These are phyloP conservation scores for Merodon equestris DNA, from an alignment of 2,888 invertebrate genomes.

Conservation along the genomic window DNA sequence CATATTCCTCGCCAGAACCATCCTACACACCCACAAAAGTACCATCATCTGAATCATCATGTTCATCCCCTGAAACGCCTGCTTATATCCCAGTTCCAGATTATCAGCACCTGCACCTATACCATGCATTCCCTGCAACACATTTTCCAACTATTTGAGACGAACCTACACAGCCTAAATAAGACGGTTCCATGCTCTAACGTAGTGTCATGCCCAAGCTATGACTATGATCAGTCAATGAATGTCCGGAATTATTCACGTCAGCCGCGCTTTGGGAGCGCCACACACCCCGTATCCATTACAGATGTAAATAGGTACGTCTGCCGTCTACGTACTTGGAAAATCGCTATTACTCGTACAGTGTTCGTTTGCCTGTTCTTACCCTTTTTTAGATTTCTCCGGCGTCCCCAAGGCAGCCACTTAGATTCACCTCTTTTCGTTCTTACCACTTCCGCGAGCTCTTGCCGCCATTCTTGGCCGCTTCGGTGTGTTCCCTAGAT, in stretches of 20 bases:
- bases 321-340: not conserved
- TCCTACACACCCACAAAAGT: slow-evolving; percentile 13
- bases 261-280: slow-evolving; percentile 29
- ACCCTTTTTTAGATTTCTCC: too few species aligned
- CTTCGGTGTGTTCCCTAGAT: too few species aligned
- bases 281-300: slow-evolving; percentile 34
- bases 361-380: too few species aligned
- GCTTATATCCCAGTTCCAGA: too few species aligned
- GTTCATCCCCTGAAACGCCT: slow-evolving; percentile 1
- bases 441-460: too few species aligned
- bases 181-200: slow-evolving; percentile 16
- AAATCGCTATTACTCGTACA: too few species aligned
- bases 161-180: slow-evolving; percentile 51
- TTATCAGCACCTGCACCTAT: not conserved
- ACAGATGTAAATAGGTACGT: slow-evolving; percentile 34
- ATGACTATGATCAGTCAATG: slow-evolving; percentile 52
- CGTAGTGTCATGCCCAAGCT: slow-evolving; percentile 3
- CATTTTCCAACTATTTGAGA: slow-evolving; percentile 43
- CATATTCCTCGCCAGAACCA: slow-evolving; percentile 6
- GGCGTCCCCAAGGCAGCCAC: too few species aligned
- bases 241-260: slow-evolving; percentile 62
- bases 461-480: too few species aligned
- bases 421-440: too few species aligned
- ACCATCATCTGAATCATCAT: slow-evolving; percentile 3
- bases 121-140: not conserved